A percentile compares a stretch with the other conserved stretches of the same genome.
These are phyloP conservation scores for Prunella strophiata DNA, from an alignment of 2,797 vertebrate species.

Conservation along the genomic window DNA sequence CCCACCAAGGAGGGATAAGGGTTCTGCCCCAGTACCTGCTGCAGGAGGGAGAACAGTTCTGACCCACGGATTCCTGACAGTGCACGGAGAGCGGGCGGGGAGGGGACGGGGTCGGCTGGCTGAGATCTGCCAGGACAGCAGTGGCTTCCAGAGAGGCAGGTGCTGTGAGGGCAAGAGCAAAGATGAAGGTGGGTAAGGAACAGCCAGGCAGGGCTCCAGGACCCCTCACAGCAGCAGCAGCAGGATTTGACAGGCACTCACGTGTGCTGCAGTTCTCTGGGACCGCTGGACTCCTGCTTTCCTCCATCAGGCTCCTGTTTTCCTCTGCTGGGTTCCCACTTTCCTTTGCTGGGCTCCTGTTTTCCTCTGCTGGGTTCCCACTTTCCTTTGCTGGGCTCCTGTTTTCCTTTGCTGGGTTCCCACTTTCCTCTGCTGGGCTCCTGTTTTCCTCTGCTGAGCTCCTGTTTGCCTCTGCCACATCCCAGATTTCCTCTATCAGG, in stretches of 20 bases:
- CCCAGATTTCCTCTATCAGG: not conserved
- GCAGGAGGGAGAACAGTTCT: not conserved
- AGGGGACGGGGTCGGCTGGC: accelerated
- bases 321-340: accelerated
- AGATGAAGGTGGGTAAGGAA: accelerated
- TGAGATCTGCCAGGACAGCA: not conserved
- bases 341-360: accelerated
- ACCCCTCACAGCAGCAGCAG: accelerated
- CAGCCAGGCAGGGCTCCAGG: accelerated
- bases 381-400: accelerated
- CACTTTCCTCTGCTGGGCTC: accelerated
- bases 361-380: accelerated
- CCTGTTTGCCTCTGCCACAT: no score
- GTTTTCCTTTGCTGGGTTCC: accelerated
- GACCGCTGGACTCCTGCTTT: not conserved
- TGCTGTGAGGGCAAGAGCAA: not conserved
- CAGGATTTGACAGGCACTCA: not conserved
- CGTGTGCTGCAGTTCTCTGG: not conserved
- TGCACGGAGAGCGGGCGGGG: accelerated
- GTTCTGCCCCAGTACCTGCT: not conserved
- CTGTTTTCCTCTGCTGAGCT: not conserved
- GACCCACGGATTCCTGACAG: accelerated
- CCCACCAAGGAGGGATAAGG: not conserved
- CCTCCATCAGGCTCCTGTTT: accelerated
- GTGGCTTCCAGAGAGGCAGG: accelerated